These are phyloP conservation scores for Acleris holmiana DNA, from an alignment of 2,888 invertebrate species.

Conservation along the genomic window DNA sequence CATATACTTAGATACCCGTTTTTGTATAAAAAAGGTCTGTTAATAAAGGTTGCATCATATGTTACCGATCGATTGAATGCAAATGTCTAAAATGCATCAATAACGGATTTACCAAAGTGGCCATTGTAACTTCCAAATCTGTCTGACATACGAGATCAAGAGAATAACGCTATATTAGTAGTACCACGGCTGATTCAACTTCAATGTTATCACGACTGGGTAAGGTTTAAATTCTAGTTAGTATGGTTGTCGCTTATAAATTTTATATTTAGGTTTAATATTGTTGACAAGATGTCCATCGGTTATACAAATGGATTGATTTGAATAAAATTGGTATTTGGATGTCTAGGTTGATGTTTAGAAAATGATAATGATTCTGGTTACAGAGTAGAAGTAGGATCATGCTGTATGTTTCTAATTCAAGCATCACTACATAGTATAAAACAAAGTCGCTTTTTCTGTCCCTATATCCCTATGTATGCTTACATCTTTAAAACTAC, in stretches of 20 bases:
- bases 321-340: constrained; percentile 22
- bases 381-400: no score
- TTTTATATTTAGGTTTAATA: neutral
- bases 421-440: no score
- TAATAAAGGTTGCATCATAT: neutral
- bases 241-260: neutral
- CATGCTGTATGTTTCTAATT: no score
- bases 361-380: no score
- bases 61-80: constrained; percentile 29
- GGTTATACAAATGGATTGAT: constrained; percentile 16
- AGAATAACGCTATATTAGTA: neutral
- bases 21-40: no score
- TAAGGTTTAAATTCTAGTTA: constrained; percentile 1
- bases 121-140: constrained; percentile 42
- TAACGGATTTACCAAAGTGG: constrained; percentile 40
- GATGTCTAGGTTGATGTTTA: no score
- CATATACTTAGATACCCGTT: no score
- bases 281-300: constrained; percentile 7
- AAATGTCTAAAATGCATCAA: constrained; percentile 30
- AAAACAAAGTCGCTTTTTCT: no score
- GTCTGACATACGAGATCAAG: no score
- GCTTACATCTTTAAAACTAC: no score
- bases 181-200: neutral
- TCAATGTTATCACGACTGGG: neutral
- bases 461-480: no score